Evolutionary conservation across 2,888 invertebrate species (phyloP).

Genomic region (Germaria angustata): DNA sequence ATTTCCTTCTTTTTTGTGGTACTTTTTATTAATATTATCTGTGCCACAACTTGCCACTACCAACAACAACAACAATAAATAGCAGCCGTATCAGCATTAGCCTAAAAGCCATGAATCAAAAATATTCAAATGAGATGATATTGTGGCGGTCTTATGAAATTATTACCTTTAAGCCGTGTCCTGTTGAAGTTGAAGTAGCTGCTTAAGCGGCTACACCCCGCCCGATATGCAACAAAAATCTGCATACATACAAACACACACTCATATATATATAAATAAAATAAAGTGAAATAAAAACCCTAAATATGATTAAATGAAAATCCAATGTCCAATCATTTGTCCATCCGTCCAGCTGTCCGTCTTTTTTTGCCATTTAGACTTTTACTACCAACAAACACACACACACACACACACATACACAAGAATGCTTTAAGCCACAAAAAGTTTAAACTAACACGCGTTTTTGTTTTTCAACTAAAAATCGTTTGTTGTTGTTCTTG

Average conservation of each 20-base stretch:
- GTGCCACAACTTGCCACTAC: constrained; percentile 4
- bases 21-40: constrained; percentile 41
- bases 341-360: constrained; percentile 48
- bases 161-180: constrained; percentile 63
- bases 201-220: constrained; percentile 61
- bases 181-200: constrained; percentile 58
- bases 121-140: constrained; percentile 67
- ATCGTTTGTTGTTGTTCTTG: constrained; percentile 14
- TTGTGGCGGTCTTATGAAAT: constrained; percentile 61
- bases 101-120: constrained; percentile 65
- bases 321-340: constrained; percentile 39
- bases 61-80: not conserved
- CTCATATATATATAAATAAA: no score
- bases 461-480: constrained; percentile 20
- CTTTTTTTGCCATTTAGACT: constrained; percentile 32
- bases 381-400: constrained; percentile 24
- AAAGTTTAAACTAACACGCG: constrained; percentile 56
- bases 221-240: constrained; percentile 41
- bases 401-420: not conserved
- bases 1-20: constrained; percentile 59
- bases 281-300: constrained; percentile 27
- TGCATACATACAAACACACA: not conserved
- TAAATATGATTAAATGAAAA: constrained; percentile 60
- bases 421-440: constrained; percentile 58
- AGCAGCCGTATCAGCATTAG: constrained; percentile 30